These are phyloP conservation scores for Octonoba sinensis DNA, from an alignment of 2,888 invertebrate species.

Conservation along the genomic window DNA sequence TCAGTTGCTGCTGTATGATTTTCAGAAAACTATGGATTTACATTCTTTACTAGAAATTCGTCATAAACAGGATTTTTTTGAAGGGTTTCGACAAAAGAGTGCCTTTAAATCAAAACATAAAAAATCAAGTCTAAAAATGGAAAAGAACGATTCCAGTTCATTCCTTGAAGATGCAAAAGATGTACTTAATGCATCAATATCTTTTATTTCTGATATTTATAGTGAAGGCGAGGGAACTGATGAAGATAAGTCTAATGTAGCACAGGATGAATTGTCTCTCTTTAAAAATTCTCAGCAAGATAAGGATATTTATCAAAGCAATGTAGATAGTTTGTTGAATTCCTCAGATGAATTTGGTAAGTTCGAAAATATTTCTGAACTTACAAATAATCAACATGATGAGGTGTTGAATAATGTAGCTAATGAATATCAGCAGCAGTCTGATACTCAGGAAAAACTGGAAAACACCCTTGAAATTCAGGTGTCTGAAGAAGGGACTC, in stretches of 20 bases:
- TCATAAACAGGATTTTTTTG: slow-evolving; percentile 47
- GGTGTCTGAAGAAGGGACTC: background rate
- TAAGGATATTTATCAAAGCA: background rate
- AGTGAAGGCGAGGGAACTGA: slow-evolving; percentile 17
- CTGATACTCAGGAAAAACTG: background rate
- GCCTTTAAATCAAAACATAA: background rate
- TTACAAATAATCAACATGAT: background rate
- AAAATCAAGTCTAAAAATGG: background rate
- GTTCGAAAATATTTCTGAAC: background rate
- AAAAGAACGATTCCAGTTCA: background rate
- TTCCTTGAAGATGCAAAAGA: background rate
- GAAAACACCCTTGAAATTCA: too few species aligned
- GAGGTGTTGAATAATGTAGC: too few species aligned
- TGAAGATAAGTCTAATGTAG: background rate
- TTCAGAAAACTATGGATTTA: slow-evolving; percentile 71
- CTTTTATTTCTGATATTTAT: background rate
- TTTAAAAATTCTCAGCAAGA: background rate
- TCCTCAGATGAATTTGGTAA: background rate
- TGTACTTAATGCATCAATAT: background rate
- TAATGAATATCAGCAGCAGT: background rate
- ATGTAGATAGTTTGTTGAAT: background rate
- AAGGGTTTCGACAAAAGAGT: slow-evolving; percentile 41
- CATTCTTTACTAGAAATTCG: slow-evolving; percentile 68
- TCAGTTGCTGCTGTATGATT: slow-evolving; percentile 68
- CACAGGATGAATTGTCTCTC: background rate